phyloP scores from a whole-genome alignment of 1,140 invertebrate species.

The Drosophila pseudoananassae region DNA sequence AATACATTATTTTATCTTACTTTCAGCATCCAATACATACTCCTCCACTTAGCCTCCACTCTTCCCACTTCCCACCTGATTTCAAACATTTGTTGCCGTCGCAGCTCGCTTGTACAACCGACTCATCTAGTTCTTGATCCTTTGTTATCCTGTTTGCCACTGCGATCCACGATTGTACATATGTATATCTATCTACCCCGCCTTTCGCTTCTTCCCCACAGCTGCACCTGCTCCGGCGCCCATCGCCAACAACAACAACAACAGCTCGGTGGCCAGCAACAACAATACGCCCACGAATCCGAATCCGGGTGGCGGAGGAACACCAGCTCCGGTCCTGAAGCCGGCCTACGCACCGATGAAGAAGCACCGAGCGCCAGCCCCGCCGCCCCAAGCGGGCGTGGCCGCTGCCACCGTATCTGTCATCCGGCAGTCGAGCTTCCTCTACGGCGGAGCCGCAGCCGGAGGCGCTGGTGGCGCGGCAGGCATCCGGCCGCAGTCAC shows the following conservation, averaged over 20 bases:
- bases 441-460: conserved; percentile 64
- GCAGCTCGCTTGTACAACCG: conserved; percentile 23
- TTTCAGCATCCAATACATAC: not conserved
- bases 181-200: conserved; percentile 35
- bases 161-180: conserved; percentile 42
- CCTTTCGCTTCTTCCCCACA: conserved; percentile 13
- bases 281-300: conserved; percentile 45
- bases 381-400: conserved; percentile 77
- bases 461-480: conserved; percentile 18
- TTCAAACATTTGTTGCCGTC: conserved; percentile 7
- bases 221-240: conserved; percentile 29
- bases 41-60: not conserved
- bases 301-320: not conserved
- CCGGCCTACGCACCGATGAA: conserved; percentile 73
- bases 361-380: conserved; percentile 75
- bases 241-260: conserved; percentile 57
- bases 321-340: conserved; percentile 40
- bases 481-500: conserved; percentile 57
- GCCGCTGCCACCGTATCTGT: conserved; percentile 79
- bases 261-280: conserved; percentile 54
- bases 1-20: not conserved
- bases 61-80: not conserved
- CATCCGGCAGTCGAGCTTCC: conserved; percentile 79
- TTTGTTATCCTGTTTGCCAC: conserved; percentile 18
- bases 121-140: conserved; percentile 1